Percentiles rank a stretch among this genome's conserved stretches.
phyloP scores from a whole-genome alignment of 2,797 vertebrate genomes.

The Xerus rutilus region DNA sequence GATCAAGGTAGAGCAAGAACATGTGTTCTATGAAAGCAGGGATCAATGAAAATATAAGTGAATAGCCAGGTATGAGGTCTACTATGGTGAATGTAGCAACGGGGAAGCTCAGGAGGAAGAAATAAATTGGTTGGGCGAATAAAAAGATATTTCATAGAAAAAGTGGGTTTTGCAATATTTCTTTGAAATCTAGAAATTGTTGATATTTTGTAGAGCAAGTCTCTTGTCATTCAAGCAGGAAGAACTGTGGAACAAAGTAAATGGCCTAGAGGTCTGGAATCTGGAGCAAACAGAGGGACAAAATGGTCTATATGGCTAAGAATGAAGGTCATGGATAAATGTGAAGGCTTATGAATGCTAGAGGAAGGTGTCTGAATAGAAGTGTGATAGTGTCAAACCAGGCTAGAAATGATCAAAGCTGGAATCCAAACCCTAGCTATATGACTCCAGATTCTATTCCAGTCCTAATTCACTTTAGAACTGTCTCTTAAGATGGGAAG shows the following conservation, averaged over 20 bases:
- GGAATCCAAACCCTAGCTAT: background rate
- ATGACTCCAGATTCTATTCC: background rate
- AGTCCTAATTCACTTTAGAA: background rate
- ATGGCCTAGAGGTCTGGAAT: background rate
- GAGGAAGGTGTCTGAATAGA: background rate
- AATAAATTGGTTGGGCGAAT: background rate
- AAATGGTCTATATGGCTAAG: accelerated
- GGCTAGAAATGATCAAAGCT: background rate
- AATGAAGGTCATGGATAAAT: background rate
- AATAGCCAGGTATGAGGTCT: background rate
- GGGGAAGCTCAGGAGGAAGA: background rate
- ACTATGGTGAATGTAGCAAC: background rate
- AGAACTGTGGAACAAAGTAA: background rate
- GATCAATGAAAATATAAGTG: background rate
- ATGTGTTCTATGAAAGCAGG: background rate
- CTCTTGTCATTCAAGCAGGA: background rate
- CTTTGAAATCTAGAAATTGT: conserved; percentile 4
- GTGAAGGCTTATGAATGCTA: background rate
- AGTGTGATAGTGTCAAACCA: background rate
- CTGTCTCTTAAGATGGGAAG: background rate
- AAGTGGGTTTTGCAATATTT: background rate
- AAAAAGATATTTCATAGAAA: background rate
- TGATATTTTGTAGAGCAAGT: background rate
- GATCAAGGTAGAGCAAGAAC: background rate
- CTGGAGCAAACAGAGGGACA: background rate